Evolutionary conservation across 64 coral and sea anemone genomes (phyloP).

Genomic region (Platygyra sinensis): DNA sequence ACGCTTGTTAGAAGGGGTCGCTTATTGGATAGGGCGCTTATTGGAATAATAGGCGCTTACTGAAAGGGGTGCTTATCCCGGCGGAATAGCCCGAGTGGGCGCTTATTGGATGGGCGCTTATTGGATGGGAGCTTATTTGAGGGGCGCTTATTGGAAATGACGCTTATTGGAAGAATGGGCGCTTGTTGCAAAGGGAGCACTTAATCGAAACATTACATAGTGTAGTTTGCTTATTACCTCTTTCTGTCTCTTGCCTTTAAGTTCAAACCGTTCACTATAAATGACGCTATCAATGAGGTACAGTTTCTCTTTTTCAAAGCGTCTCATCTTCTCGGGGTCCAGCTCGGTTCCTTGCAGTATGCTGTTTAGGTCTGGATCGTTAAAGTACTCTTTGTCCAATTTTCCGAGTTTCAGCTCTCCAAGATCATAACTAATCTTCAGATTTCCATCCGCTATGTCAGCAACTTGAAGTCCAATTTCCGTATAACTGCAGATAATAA

Average conservation of each 20-base stretch:
- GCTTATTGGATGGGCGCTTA: too few species aligned
- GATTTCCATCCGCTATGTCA: background rate
- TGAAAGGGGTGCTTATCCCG: too few species aligned
- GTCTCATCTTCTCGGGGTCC: background rate
- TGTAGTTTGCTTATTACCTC: background rate
- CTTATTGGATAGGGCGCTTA: too few species aligned
- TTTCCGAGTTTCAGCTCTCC: background rate
- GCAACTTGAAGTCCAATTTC: background rate
- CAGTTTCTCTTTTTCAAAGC: background rate
- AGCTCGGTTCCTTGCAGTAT: background rate
- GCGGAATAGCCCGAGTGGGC: too few species aligned
- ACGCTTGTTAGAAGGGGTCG: too few species aligned
- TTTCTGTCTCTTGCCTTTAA: background rate
- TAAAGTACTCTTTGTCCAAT: background rate
- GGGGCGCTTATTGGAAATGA: too few species aligned
- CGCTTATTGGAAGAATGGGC: too few species aligned
- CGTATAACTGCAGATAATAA: background rate
- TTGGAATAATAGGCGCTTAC: too few species aligned
- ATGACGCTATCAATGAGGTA: background rate
- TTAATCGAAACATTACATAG: background rate
- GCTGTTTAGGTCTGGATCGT: background rate
- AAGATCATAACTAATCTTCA: background rate
- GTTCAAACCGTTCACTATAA: conserved; percentile 6
- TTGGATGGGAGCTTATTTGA: too few species aligned
- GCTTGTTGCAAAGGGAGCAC: background rate